Evolutionary conservation across 2,888 invertebrate genomes (phyloP).

Genomic region (Lypha dubia): DNA sequence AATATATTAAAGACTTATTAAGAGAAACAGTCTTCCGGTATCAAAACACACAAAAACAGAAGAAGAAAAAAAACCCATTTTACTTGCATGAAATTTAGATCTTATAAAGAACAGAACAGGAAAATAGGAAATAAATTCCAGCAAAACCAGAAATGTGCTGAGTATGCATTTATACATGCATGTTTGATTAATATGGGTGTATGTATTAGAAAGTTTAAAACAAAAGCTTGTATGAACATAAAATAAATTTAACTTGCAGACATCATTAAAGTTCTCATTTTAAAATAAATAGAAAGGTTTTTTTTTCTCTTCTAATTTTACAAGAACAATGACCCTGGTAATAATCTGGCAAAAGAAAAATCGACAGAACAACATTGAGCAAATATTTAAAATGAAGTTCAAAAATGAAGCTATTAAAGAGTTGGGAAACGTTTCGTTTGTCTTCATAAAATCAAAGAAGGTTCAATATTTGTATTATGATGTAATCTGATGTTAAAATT

Average conservation of each 20-base stretch:
- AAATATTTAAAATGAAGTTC: background rate
- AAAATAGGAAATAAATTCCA: too few relatives aligned
- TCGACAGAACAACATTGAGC: background rate
- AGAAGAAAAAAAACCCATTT: too few relatives aligned
- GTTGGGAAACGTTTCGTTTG: background rate
- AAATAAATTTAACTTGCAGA: constrained; percentile 1
- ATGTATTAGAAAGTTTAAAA: background rate
- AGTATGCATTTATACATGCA: background rate
- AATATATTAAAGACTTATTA: too few relatives aligned
- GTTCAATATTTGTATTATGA: background rate
- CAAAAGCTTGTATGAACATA: background rate
- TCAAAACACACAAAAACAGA: too few relatives aligned
- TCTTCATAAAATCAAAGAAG: constrained; percentile 7
- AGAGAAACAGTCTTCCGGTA: too few relatives aligned
- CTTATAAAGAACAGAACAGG: too few relatives aligned
- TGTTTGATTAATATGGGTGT: background rate
- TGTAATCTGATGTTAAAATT: constrained; percentile 12
- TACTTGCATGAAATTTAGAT: too few relatives aligned
- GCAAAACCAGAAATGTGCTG: background rate
- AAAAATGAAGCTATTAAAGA: background rate
- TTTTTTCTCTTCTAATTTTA: background rate
- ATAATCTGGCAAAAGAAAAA: background rate
- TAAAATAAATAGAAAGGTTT: background rate
- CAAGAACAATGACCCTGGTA: background rate
- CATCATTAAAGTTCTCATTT: constrained; percentile 13